A percentile compares a stretch with the other conserved stretches of the same genome.
phyloP scores from a whole-genome alignment of 2,888 invertebrate genomes.

The Congeria kusceri region DNA sequence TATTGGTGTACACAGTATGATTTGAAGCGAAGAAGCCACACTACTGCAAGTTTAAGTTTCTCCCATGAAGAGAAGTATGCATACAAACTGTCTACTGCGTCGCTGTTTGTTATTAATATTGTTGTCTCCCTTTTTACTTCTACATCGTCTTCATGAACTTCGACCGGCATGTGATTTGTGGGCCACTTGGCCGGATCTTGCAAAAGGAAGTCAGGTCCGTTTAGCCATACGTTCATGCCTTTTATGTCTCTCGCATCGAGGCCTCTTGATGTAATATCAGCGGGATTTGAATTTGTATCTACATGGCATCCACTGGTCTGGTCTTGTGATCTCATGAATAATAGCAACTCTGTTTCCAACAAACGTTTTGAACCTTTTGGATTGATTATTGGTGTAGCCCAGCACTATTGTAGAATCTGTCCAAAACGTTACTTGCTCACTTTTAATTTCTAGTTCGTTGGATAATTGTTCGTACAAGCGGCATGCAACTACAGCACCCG shows the following conservation, averaged over 20 bases:
- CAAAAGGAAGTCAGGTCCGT: conserved; percentile 23
- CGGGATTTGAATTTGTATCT: conserved; percentile 20
- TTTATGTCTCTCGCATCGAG: conserved; percentile 10
- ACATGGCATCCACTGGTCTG: conserved; percentile 39
- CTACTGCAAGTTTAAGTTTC: conserved; percentile 18
- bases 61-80: conserved; percentile 10
- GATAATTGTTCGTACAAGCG: conserved; percentile 7
- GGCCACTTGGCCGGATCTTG: conserved; percentile 30
- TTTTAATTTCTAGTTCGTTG: conserved; percentile 11
- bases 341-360: conserved; percentile 15
- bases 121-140: conserved; percentile 17
- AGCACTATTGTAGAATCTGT: conserved; percentile 35
- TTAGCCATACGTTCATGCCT: conserved; percentile 10
- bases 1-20: conserved; percentile 15
- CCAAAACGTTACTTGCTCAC: conserved; percentile 27
- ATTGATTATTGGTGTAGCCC: conserved; percentile 26
- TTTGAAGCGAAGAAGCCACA: conserved; percentile 22
- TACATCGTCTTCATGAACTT: conserved; percentile 6
- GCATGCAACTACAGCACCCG: conserved; percentile 29
- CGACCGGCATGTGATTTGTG: neutral
- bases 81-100: neutral
- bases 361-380: conserved; percentile 39
- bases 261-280: conserved; percentile 33
- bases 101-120: neutral
- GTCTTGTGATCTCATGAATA: conserved; percentile 21